These are phyloP conservation scores for Caloenas nicobarica DNA, from an alignment of 2,113 vertebrate species.

Conservation along the genomic window DNA sequence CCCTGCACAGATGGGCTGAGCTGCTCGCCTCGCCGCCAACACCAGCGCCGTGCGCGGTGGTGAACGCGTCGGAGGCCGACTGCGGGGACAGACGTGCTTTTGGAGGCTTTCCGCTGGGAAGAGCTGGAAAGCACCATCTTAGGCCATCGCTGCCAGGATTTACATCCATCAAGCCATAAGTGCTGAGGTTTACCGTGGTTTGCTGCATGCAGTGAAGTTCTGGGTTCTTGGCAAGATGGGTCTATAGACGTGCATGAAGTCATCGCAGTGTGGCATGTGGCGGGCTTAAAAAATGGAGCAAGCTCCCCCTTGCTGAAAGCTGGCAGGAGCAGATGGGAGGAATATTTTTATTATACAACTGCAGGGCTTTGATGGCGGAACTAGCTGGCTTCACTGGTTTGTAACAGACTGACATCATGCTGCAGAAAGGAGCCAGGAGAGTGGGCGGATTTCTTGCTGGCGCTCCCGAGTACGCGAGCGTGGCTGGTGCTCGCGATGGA, in stretches of 20 bases:
- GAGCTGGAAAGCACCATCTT: not conserved
- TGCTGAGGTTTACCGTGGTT: not conserved
- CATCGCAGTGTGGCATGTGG: not conserved
- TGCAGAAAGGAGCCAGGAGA: not conserved
- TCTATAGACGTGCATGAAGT: not conserved
- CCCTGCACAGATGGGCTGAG: not conserved
- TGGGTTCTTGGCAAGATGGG: not conserved
- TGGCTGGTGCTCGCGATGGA: not conserved
- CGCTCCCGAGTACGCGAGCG: rapidly evolving
- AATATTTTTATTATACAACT: not conserved
- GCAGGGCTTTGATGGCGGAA: not conserved
- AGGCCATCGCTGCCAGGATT: not conserved
- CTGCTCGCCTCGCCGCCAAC: rapidly evolving
- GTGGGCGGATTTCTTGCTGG: not conserved
- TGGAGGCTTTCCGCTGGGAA: not conserved
- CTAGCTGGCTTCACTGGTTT: not conserved
- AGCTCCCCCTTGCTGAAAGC: not conserved
- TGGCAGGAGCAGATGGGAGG: constrained; percentile 6
- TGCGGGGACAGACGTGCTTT: rapidly evolving
- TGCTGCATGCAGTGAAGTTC: not conserved
- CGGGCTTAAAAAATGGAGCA: not conserved
- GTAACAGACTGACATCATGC: not conserved
- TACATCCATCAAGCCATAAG: not conserved
- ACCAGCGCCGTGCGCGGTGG: rapidly evolving
- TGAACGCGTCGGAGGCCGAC: rapidly evolving